These are phyloP conservation scores for Oxytorus armatus DNA, from an alignment of 2,888 invertebrate species.

Conservation along the genomic window DNA sequence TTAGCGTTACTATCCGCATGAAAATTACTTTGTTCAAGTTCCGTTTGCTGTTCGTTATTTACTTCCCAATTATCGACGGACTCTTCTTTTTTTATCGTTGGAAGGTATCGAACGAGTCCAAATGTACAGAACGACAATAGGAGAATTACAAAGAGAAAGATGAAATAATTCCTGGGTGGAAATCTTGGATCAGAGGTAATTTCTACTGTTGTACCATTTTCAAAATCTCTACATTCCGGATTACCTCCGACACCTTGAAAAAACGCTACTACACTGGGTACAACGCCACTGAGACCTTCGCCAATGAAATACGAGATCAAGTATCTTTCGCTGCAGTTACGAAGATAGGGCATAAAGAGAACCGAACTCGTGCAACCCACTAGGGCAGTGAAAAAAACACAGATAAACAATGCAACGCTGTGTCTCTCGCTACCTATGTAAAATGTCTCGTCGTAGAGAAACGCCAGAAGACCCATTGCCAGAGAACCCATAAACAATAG, in stretches of 20 bases:
- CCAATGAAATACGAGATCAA: slow-evolving; percentile 93
- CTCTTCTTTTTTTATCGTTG: slow-evolving; percentile 63
- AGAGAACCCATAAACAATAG: slow-evolving; percentile 86
- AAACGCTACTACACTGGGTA: slow-evolving; percentile 92
- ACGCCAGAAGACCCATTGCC: slow-evolving; percentile 87
- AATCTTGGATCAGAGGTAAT: slow-evolving; percentile 87
- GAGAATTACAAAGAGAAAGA: slow-evolving; percentile 88
- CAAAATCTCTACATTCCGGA: slow-evolving; percentile 83
- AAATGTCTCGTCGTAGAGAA: slow-evolving; percentile 87
- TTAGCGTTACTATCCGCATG: not conserved
- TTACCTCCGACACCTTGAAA: slow-evolving; percentile 92
- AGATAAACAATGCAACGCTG: slow-evolving; percentile 87
- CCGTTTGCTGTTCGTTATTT: not conserved
- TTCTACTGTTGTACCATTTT: slow-evolving; percentile 79
- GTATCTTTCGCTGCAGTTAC: slow-evolving; percentile 90
- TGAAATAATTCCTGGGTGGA: slow-evolving; percentile 88
- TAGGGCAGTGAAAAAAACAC: slow-evolving; percentile 89
- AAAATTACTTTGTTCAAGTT: not conserved
- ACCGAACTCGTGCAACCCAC: slow-evolving; percentile 96
- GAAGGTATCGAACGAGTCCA: slow-evolving; percentile 71
- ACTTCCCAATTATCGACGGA: not conserved
- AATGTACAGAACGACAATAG: slow-evolving; percentile 87
- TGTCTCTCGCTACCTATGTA: slow-evolving; percentile 85
- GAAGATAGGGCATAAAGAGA: slow-evolving; percentile 94
- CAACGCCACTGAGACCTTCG: slow-evolving; percentile 92